Conservation (phyloP, 2,888 invertebrate genomes). For the Rhaphigaster nebulosa region DNA sequence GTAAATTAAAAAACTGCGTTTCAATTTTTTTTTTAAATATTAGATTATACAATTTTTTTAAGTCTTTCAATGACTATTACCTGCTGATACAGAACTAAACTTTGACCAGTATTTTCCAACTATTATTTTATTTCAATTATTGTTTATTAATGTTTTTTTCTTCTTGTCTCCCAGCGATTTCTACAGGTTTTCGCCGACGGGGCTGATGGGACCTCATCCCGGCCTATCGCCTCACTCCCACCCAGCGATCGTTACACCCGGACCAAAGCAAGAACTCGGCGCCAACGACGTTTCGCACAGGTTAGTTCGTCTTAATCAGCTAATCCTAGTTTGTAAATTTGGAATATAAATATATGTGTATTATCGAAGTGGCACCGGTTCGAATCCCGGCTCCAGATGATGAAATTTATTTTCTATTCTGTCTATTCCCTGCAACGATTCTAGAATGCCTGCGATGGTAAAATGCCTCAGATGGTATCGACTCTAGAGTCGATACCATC, state of each 20-base stretch:
- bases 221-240: slow-evolving; percentile 83
- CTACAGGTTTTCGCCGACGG: slow-evolving; percentile 92
- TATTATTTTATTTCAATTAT: neutral
- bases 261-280: slow-evolving; percentile 81
- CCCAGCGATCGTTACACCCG: slow-evolving; percentile 82
- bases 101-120: too few relatives aligned
- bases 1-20: neutral
- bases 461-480: too few relatives aligned
- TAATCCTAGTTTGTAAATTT: neutral
- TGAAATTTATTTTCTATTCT: too few relatives aligned
- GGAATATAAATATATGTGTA: neutral
- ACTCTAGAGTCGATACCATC: too few relatives aligned
- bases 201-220: slow-evolving; percentile 85
- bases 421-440: too few relatives aligned
- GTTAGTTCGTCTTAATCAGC: slow-evolving; percentile 69
- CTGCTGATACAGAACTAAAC: too few relatives aligned
- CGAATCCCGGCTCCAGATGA: too few relatives aligned
- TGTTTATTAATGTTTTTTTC: slow-evolving; percentile 3
- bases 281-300: slow-evolving; percentile 78
- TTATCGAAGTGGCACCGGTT: too few relatives aligned
- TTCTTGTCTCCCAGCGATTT: slow-evolving; percentile 69
- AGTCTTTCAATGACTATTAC: too few relatives aligned
- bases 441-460: too few relatives aligned
- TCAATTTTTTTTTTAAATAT: neutral
- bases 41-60: too few relatives aligned